Evolutionary conservation across 2,888 invertebrate genomes (phyloP).

Genomic region (Pelosia muscerda): DNA sequence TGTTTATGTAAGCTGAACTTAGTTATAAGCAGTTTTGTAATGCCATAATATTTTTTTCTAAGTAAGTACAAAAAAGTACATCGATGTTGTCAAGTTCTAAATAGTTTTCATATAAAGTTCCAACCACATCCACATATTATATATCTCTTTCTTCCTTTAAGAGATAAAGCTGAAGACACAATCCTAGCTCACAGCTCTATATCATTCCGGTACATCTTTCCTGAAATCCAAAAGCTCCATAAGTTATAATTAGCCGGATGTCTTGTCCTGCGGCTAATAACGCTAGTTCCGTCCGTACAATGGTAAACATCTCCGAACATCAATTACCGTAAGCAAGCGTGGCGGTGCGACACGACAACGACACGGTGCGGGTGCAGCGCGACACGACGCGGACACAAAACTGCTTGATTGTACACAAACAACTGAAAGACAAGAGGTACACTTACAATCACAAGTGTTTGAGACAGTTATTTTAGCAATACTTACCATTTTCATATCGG

Average conservation of each 20-base stretch:
- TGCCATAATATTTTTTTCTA: too few species aligned
- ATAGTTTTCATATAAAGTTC: too few species aligned
- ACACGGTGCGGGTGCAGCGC: neutral
- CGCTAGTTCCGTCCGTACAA: conserved; percentile 21
- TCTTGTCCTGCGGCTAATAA: conserved; percentile 14
- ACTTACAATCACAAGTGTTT: conserved; percentile 32
- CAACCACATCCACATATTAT: too few species aligned
- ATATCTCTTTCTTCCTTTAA: too few species aligned
- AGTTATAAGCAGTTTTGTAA: too few species aligned
- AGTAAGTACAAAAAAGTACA: too few species aligned
- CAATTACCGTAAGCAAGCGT: conserved; percentile 49
- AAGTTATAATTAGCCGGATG: conserved; percentile 24
- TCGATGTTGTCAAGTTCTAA: too few species aligned
- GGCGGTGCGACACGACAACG: conserved; percentile 23
- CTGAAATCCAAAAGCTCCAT: conserved; percentile 6
- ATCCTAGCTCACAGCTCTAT: neutral
- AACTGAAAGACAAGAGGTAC: conserved; percentile 28
- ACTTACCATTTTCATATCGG: neutral
- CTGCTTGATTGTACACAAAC: conserved; percentile 45
- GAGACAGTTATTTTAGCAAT: neutral
- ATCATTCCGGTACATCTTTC: neutral
- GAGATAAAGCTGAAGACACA: too few species aligned
- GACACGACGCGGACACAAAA: conserved; percentile 23
- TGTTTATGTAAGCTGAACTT: too few species aligned
- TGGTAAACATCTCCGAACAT: conserved; percentile 33